A percentile compares a stretch with the other conserved stretches of the same genome.
These are phyloP conservation scores for Nephrotoma guestfalica DNA, from an alignment of 2,888 invertebrate genomes.

Conservation along the genomic window DNA sequence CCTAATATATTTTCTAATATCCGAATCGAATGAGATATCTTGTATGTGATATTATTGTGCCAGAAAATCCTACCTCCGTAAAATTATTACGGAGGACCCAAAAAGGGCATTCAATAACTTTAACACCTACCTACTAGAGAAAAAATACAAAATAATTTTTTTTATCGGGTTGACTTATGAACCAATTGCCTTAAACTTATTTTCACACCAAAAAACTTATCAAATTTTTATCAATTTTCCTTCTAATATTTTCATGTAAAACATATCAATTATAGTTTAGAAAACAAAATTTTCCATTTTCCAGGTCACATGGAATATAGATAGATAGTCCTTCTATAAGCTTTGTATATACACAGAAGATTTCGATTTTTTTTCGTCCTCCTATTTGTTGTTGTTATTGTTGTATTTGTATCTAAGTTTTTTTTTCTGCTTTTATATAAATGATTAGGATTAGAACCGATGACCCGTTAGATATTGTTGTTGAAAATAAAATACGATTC, in stretches of 20 bases:
- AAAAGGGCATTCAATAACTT: background rate
- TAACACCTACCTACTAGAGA: background rate
- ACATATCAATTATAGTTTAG: background rate
- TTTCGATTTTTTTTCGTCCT: background rate
- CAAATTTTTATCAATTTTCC: background rate
- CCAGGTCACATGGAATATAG: background rate
- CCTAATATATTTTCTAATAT: too few species aligned
- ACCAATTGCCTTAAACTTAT: background rate
- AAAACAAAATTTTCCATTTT: background rate
- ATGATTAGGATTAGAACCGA: slow-evolving; percentile 3
- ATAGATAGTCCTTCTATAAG: background rate
- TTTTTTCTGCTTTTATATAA: background rate
- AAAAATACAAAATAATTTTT: background rate
- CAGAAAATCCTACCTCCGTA: background rate
- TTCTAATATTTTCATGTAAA: background rate
- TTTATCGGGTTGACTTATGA: background rate
- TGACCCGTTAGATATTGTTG: slow-evolving; percentile 3
- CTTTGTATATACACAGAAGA: background rate
- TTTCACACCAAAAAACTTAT: background rate
- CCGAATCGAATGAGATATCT: too few species aligned
- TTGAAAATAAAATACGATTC: background rate
- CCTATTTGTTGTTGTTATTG: background rate
- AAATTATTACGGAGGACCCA: background rate
- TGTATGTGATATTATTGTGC: background rate
- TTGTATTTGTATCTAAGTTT: background rate